Base-by-base conservation (phyloP, 2,888 invertebrate genomes). In the Drosophila tripunctata region DNA sequence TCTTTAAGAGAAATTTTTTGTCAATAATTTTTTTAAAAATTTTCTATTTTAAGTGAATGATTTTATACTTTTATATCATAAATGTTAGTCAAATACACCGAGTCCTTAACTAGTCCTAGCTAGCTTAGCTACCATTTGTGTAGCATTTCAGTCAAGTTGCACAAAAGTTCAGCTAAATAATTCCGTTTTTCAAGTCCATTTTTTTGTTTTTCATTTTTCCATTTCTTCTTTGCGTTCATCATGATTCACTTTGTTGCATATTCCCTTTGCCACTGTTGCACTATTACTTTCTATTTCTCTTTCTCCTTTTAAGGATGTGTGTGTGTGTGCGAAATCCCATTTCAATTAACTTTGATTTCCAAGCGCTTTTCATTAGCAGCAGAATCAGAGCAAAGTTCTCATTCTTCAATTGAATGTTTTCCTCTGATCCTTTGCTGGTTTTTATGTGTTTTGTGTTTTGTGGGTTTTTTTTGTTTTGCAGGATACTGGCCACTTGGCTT, bases 401-500 rank as follows among this genome's bases (percentile, higher is more conserved):
- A 5, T 8, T 10, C 30, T n/a, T 30, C 15, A 44, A 44, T 12
- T 44, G 17, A 19, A 15, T 7, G 33, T 36, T 43, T n/a, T n/a
- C n/a, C n/a, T n/a, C n/a, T n/a, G n/a, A n/a, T n/a, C n/a, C n/a
- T n/a, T n/a, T n/a, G n/a, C n/a, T 4, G 14, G 21, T 41, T 15
- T n/a, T 40, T 48, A 43, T 35, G 22, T 35, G 30, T 17, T 31
- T 27, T 15, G 6, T 45, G 8, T n/a, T 21, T 27, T 45, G 21
- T 40, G 10, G 15, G 6, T n/a, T 17, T 36, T n/a, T n/a, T n/a
- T n/a, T n/a, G n/a, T 8, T 30, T 57, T 57, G 43, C 93, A 98
- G 98, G 98, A 69, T 96, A 96, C 91, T 98, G 98, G 98, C 97
- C 97, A 47, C 94, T 98, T 91, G 94, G 98, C 51, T 94, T 97